Evolutionary conservation across 2,888 invertebrate species (phyloP), one percentile per base, ranked within the genome.

Genomic region (Netelia fuscicornis): DNA sequence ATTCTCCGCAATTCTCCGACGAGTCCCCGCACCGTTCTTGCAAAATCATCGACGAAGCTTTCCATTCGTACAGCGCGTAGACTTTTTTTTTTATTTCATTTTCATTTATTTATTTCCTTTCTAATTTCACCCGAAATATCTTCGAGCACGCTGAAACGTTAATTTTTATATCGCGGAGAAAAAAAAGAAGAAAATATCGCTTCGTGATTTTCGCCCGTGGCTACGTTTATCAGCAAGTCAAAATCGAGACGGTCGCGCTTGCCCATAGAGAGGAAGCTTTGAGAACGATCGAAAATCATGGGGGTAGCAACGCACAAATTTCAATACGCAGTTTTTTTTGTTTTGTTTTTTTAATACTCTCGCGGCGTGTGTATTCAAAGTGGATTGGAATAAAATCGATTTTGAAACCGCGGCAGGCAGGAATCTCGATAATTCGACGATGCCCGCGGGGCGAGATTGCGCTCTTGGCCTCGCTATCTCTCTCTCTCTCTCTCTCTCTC

Each of bases 361-460:
- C 58, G 58, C 58, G 17, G 2, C 0, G 20, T 20, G 23, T 70
- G 10, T 25, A 54, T n/a, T 17, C 5, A 23, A 42, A 11, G 58
- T 37, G 58, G 58, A 17, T 20, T 56, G 64, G 64, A 23, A 62
- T 54, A 62, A 62, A 74, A 83, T 62, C 54, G 68, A 75, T 78
- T 75, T 64, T 56, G 6, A 83, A 70, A 79, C 30, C 60, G 30
- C 68, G 68, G 20, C 67, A 54, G 62, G n/a, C 44, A 30, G 78
- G 72, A 72, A 71, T 85, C 77, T 81, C 82, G 85, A 86, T 87
- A 83, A 87, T 86, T 86, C 70, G 70, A 48, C 71, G 76, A 64
- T 76, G 80, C 81, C 76, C 68, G 5, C 72, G 62, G 81, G 84
- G 81, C 74, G 74, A 84, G 76, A 84, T 85, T 86, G 75, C 71